Percentiles rank a stretch among this genome's conserved stretches.
These are phyloP conservation scores for Geodia barretti DNA, from an alignment of 37 sponge, comb jelly and placozoan genomes.

Conservation along the genomic window DNA sequence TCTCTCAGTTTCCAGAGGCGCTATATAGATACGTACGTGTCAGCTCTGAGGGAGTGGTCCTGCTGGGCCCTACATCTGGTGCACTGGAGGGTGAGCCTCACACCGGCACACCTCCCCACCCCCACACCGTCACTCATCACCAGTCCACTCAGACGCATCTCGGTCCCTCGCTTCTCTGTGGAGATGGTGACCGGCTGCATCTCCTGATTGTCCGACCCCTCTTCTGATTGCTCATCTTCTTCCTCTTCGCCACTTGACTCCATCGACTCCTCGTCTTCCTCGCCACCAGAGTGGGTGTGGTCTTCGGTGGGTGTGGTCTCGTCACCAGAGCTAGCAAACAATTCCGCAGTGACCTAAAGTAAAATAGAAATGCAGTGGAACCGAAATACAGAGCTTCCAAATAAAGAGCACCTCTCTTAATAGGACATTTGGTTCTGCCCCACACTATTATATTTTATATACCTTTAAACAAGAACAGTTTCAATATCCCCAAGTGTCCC, in stretches of 20 bases:
- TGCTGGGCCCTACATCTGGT: constrained; percentile 30
- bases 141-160: constrained; percentile 41
- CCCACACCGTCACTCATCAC: constrained; percentile 27
- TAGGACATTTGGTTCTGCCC: too few species aligned
- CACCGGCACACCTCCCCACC: constrained; percentile 5
- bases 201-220: neutral
- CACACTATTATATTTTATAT: too few species aligned
- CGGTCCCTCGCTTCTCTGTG: constrained; percentile 48
- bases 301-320: neutral
- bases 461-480: too few species aligned
- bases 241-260: neutral
- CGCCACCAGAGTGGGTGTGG: neutral
- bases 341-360: neutral
- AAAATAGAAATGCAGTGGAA: neutral
- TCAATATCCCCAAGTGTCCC: too few species aligned
- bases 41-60: constrained; percentile 10
- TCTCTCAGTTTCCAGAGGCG: neutral
- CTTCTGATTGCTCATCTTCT: neutral
- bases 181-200: neutral
- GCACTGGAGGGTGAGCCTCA: constrained; percentile 32
- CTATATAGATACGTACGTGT: constrained; percentile 17
- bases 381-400: neutral
- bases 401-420: too few species aligned
- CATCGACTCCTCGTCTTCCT: neutral
- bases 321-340: neutral